Evolutionary conservation across 35 echinoderm and acorn worm genomes (phyloP).

Genomic region (Stichopus chloronotus): DNA sequence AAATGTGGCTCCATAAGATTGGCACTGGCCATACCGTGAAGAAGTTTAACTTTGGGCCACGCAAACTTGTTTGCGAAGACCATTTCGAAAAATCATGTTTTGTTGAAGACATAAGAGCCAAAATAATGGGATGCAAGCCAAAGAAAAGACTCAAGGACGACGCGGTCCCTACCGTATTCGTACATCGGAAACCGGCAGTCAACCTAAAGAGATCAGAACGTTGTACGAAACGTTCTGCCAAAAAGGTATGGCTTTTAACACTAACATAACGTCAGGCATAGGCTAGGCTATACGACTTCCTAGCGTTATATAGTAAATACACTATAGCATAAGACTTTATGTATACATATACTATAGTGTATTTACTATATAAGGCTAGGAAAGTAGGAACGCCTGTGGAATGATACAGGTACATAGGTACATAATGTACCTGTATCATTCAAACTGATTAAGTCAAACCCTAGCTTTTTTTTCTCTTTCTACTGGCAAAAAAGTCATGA

Average conservation of each 20-base stretch:
- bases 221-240: background rate
- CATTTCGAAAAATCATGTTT: constrained; percentile 18
- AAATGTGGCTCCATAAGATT: constrained; percentile 12
- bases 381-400: no score
- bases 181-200: background rate
- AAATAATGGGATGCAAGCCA: constrained; percentile 1
- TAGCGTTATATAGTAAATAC: no score
- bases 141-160: constrained; percentile 11
- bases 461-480: no score
- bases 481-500: no score
- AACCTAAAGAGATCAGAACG: background rate
- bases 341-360: no score
- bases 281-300: no score
- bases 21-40: constrained; percentile 25
- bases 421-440: no score
- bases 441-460: no score
- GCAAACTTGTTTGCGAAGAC: constrained; percentile 30
- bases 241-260: background rate
- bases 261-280: no score
- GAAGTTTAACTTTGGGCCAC: constrained; percentile 26
- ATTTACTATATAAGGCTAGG: no score
- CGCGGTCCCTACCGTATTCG: background rate
- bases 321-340: no score
- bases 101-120: background rate
- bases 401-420: no score